Base-by-base conservation (phyloP, 2,888 invertebrate genomes). In the Clanis bilineata region DNA sequence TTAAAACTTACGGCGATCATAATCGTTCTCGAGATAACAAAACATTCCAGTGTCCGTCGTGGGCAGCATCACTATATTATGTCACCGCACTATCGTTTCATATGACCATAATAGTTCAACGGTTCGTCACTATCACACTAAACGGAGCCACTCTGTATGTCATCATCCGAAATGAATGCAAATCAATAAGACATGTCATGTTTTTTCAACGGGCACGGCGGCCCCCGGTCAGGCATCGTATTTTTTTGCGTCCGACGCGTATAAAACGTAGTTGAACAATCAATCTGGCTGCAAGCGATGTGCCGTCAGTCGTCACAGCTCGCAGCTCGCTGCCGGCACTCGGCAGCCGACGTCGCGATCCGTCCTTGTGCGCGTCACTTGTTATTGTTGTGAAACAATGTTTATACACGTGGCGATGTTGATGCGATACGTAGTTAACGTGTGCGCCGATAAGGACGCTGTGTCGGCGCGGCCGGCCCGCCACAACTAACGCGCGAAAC, bases 341-440 rank as follows among this genome's bases (percentile, higher is more conserved):
- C 83, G 74, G 66, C 72, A 73, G 77, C 76, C 76, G 76, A 74
- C 77, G 74, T 66, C 72, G 81, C 84, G 74, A 67, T 72, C 81
- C 84, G 86, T 86, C 85, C 85, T 86, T 86, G 87, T 76, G 76
- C 77, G 79, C 81, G 81, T 81, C 85, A 80, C 77, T 82, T 90
- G 89, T 87, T 88, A 82, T 90, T 89, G 88, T 90, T 89, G 89
- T 88, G 89, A 88, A 86, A 89, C 88, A 87, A 83, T 90, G 89
- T 90, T 89, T 87, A 86, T 85, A 89, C 90, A 91, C 91, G 91
- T 90, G 90, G 88, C 83, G 78, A 65, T 79, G 80, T 82, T 82
- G 83, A 85, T 70, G 83, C 83, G 85, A 82, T 83, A 83, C 83
- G 85, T 80, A 80, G 82, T 82, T 79, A 77, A 74, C 75, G 77